A percentile compares a stretch with the other conserved stretches of the same genome.
These are phyloP conservation scores for Aldabrachelys gigantea DNA, from an alignment of 2,113 vertebrate genomes.

Conservation along the genomic window DNA sequence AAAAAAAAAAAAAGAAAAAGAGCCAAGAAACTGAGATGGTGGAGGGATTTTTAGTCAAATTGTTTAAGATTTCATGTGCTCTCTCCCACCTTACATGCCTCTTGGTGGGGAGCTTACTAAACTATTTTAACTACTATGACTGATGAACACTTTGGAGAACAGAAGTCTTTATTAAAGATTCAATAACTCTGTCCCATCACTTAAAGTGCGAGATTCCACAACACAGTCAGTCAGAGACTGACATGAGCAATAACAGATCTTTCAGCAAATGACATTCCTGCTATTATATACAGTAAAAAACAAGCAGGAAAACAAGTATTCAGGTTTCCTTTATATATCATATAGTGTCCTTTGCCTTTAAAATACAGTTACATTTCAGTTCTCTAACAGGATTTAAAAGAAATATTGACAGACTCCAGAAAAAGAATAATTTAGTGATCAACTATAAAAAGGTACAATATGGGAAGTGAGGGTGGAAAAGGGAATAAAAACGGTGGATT, in stretches of 20 bases:
- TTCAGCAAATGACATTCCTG: background rate
- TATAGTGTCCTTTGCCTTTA: background rate
- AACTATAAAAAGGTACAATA: background rate
- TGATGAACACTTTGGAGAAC: background rate
- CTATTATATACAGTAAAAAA: background rate
- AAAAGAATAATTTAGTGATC: background rate
- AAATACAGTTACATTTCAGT: background rate
- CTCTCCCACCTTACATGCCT: background rate
- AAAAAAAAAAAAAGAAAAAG: too few relatives aligned
- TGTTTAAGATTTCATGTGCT: background rate
- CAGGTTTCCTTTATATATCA: background rate
- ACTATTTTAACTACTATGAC: background rate
- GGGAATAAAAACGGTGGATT: background rate
- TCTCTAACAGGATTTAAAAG: background rate
- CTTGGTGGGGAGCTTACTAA: background rate
- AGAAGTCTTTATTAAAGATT: background rate
- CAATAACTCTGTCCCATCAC: background rate
- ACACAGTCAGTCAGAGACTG: rapidly evolving
- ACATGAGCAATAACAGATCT: background rate
- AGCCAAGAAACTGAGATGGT: too few relatives aligned
- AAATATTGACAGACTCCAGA: background rate
- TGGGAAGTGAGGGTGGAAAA: background rate
- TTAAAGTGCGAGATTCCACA: background rate
- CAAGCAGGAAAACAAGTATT: background rate
- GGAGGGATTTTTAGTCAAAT: background rate